Percentiles rank a stretch among this genome's conserved stretches.
phyloP scores from a whole-genome alignment of 2,113 vertebrate genomes.

The Meriones unguiculatus region DNA sequence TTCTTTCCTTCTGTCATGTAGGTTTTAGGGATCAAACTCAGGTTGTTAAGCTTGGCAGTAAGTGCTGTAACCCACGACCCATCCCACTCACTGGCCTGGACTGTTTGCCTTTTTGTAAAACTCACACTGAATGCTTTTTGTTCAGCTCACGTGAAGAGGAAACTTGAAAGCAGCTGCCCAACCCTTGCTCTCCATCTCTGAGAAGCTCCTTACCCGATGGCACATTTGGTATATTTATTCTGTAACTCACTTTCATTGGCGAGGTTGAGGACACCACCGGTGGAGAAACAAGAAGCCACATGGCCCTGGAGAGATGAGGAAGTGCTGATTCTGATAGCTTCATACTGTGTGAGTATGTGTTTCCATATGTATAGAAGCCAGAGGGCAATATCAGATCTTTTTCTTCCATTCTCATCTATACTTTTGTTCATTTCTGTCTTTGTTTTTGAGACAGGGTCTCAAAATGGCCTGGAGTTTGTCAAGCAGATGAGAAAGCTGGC shows the following conservation, averaged over 20 bases:
- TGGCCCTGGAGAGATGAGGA: background rate
- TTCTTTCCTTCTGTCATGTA: background rate
- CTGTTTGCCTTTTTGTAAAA: background rate
- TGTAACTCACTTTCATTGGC: background rate
- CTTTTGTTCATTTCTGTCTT: background rate
- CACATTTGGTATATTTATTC: background rate
- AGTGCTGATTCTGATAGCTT: slow-evolving; percentile 6
- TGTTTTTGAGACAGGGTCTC: background rate
- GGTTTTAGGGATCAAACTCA: background rate
- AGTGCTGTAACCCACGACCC: background rate
- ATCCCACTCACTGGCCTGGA: background rate
- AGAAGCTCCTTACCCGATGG: background rate
- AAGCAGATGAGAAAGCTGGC: background rate
- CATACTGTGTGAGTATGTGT: background rate
- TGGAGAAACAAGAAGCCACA: background rate
- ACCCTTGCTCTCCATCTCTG: background rate
- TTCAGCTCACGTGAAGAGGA: slow-evolving; percentile 25
- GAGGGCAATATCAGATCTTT: background rate
- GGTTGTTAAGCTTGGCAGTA: background rate
- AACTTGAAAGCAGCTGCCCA: background rate
- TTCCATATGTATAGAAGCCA: background rate
- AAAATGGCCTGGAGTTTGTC: background rate
- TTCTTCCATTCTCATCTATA: background rate
- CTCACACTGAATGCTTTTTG: background rate
- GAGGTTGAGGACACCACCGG: background rate